Evolutionary conservation across 2,113 vertebrate genomes (phyloP), one percentile per base, ranked within the genome.

Genomic region (Tychaedon coryphoeus): DNA sequence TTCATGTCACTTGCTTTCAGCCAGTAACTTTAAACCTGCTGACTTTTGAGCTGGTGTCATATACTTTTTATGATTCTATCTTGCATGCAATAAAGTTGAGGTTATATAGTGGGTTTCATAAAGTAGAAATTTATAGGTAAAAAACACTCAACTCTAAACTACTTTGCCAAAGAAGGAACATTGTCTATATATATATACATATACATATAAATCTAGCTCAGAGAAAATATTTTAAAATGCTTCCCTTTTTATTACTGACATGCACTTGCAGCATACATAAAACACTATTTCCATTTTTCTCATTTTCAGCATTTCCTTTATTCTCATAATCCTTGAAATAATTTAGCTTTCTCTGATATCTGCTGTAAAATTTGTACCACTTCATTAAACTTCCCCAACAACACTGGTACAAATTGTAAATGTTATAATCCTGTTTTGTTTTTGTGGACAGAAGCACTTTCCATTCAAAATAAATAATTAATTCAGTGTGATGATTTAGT

Each of bases 91-190:
- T 73, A 47, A 77, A 61, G 73, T 43, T 34, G 9, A 88, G 82
- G 15, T 13, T 75, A 17, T 45, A 47, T 66, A 74, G 19, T 43
- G 16, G 31, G 24, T 47, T 38, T 45, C 29, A 2, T 45, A 42
- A 66, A n/a, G 9, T 19, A 48, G 14, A 74, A 62, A 65, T 66
- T 34, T 78, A 43, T 38, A 9, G 7, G 4, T 53, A 7, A 57
- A 69, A 36, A 6, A 0, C 2, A 3, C 3, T 6, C 12, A 38
- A 22, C 26, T 54, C 33, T 18, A 53, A 78, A 40, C 9, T 45
- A 56, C 4, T 70, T 80, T 76, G 11, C 0, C 24, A 61, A 62
- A 48, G 45, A 61, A 43, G 53, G 14, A 26, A 53, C 20, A 16
- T 2, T 58, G 14, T 53, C 16, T 19, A 15, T 15, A 56, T 26